Evolutionary conservation across 2,113 vertebrate species (phyloP).

Genomic region (Solenodon paradoxus): DNA sequence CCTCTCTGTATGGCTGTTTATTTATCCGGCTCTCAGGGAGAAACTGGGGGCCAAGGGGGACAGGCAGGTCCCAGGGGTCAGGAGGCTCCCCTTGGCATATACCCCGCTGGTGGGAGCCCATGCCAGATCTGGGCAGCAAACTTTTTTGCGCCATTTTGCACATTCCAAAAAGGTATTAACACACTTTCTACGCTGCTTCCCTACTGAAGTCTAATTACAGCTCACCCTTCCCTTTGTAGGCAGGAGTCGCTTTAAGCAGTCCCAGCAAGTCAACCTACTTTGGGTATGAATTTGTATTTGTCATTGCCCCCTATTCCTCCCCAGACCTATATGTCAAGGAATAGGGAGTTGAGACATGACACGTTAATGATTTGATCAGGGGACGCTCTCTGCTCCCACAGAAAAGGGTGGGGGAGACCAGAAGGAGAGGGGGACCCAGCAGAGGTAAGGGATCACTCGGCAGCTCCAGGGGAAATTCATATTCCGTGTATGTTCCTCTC

Average conservation of each 20-base stretch:
- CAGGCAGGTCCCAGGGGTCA: neutral
- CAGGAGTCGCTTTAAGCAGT: constrained; percentile 26
- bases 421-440: neutral
- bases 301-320: constrained; percentile 24
- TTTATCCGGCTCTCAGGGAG: neutral
- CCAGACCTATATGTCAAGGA: constrained; percentile 69
- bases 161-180: constrained; percentile 27
- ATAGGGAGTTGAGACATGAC: constrained; percentile 70
- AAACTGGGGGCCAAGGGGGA: neutral
- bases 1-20: neutral
- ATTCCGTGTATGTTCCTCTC: constrained; percentile 60
- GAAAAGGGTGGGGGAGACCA: constrained; percentile 7
- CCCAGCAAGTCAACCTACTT: constrained; percentile 36
- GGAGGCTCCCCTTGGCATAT: neutral
- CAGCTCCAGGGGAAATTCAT: constrained; percentile 66
- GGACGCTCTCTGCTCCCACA: constrained; percentile 37
- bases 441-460: neutral
- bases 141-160: neutral
- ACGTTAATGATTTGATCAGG: constrained; percentile 64
- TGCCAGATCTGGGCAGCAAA: neutral
- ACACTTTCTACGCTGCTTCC: neutral
- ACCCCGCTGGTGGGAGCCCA: neutral
- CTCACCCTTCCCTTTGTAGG: constrained; percentile 13
- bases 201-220: constrained; percentile 27
- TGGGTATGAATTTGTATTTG: constrained; percentile 48